Conservation (phyloP, 1,140 invertebrate species). For the Caerostris extrusa region DNA sequence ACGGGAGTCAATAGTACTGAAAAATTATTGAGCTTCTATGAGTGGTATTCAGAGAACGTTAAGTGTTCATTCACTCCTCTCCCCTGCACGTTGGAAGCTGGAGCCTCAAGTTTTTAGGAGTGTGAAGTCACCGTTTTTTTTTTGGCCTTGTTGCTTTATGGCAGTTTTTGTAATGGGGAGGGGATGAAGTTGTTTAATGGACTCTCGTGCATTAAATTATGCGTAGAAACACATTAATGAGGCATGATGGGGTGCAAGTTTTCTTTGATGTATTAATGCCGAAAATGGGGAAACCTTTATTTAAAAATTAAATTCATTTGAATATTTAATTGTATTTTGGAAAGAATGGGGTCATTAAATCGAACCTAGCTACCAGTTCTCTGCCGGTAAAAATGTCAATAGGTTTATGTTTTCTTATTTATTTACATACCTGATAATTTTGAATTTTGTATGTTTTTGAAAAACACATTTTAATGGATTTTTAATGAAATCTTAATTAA, state of each 20-base stretch:
- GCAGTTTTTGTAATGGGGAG: neutral
- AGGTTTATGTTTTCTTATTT: neutral
- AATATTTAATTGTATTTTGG: neutral
- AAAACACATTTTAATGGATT: too few relatives aligned
- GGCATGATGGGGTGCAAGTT: neutral
- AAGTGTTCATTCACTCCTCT: slow-evolving; percentile 62
- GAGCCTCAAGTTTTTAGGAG: slow-evolving; percentile 45
- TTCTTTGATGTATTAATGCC: neutral
- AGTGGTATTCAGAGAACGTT: slow-evolving; percentile 44
- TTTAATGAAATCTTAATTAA: too few relatives aligned
- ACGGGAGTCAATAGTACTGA: slow-evolving; percentile 75
- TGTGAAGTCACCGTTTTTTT: neutral
- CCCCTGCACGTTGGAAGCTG: slow-evolving; percentile 40
- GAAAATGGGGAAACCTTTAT: neutral
- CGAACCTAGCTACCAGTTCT: neutral
- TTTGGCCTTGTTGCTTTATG: neutral
- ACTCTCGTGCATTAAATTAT: slow-evolving; percentile 53
- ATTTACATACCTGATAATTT: too few relatives aligned
- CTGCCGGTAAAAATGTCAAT: neutral
- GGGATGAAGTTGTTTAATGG: slow-evolving; percentile 38
- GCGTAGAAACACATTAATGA: slow-evolving; percentile 45
- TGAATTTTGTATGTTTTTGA: too few relatives aligned
- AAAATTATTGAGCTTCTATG: slow-evolving; percentile 53
- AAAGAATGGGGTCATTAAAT: neutral
- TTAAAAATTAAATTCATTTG: neutral